phyloP scores from a whole-genome alignment of 23 tunicate species.

The Botrylloides violaceus region DNA sequence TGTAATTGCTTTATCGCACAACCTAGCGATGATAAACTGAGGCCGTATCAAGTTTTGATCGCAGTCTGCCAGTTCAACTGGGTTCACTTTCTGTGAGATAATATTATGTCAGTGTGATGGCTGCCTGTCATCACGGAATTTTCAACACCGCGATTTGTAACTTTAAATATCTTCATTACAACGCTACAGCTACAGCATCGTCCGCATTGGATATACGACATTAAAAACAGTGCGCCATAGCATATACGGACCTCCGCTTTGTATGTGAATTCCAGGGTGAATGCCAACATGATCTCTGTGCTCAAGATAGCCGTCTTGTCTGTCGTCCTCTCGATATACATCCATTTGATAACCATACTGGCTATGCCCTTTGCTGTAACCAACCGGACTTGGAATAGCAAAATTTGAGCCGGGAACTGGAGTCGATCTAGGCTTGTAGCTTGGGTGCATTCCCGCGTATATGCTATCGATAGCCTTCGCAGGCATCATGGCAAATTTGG shows the following conservation, averaged over 20 bases:
- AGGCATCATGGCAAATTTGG: conserved; percentile 21
- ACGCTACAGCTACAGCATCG: too few relatives aligned
- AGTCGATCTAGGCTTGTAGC: conserved; percentile 10
- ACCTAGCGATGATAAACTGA: too few relatives aligned
- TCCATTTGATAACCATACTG: not conserved
- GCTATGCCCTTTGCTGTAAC: conserved; percentile 4
- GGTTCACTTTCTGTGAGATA: too few relatives aligned
- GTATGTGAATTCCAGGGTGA: not conserved
- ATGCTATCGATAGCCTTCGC: conserved; percentile 18
- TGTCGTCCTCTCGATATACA: not conserved
- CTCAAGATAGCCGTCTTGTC: not conserved
- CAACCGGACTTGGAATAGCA: conserved; percentile 11
- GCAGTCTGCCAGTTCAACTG: too few relatives aligned
- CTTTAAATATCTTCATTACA: too few relatives aligned
- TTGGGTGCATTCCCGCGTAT: conserved; percentile 19
- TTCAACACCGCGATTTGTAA: too few relatives aligned
- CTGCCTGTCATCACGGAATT: too few relatives aligned
- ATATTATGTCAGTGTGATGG: too few relatives aligned
- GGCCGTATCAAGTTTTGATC: too few relatives aligned
- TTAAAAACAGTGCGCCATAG: too few relatives aligned
- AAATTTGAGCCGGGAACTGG: conserved; percentile 2
- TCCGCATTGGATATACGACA: too few relatives aligned
- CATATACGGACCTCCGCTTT: not conserved
- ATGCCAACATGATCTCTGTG: not conserved
- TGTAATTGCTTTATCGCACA: too few relatives aligned